A percentile compares a stretch with the other conserved stretches of the same genome.
These are phyloP conservation scores for Drosophila recens DNA, from an alignment of 2,888 invertebrate species.

Conservation along the genomic window DNA sequence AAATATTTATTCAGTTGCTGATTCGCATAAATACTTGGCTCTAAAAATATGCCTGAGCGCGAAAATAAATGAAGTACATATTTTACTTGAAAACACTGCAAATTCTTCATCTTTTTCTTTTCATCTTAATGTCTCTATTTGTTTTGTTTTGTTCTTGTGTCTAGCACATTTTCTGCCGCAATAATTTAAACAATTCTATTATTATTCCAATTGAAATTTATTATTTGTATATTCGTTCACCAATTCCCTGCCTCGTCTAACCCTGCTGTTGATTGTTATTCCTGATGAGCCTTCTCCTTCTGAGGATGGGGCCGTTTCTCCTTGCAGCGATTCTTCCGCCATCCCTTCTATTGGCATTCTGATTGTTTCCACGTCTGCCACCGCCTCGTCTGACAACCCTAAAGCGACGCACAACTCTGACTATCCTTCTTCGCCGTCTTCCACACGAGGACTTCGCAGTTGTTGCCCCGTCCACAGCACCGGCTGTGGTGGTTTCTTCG, in stretches of 20 bases:
- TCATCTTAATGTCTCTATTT: not conserved
- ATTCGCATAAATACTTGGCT: not conserved
- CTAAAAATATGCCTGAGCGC: not conserved
- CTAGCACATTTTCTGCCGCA: not conserved
- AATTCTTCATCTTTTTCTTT: not conserved
- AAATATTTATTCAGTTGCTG: conserved; percentile 14
- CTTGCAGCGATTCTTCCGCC: not conserved
- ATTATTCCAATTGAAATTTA: not conserved
- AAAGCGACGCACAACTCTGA: not conserved
- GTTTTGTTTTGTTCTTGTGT: not conserved
- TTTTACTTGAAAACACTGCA: not conserved
- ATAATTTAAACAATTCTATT: not conserved
- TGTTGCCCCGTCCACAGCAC: not conserved
- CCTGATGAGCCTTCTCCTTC: not conserved
- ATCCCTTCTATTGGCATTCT: not conserved
- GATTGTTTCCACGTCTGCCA: not conserved
- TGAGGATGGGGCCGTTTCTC: not conserved
- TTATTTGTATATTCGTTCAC: not conserved
- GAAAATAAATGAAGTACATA: not conserved
- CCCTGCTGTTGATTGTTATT: not conserved
- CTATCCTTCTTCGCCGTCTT: not conserved
- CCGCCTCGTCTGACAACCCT: not conserved
- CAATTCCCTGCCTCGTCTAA: not conserved
- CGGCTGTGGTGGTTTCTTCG: not conserved
- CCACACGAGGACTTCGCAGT: not conserved